Conservation (phyloP, 2,888 invertebrate genomes). For the Eretmocerus hayati region DNA sequence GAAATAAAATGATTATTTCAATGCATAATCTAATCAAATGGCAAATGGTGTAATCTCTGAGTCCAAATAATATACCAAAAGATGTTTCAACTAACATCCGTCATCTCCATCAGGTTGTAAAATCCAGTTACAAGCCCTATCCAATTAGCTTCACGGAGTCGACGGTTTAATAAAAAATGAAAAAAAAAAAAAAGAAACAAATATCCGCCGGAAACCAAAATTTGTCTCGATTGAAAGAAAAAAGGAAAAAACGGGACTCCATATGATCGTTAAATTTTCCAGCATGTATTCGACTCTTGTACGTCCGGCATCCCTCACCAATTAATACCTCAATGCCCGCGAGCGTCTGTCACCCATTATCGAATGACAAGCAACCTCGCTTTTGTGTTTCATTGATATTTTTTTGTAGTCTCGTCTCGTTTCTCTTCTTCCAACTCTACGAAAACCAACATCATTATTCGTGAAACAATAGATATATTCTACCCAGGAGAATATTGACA, state of each 20-base stretch:
- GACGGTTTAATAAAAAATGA: too few species aligned
- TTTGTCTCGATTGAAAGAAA: neutral
- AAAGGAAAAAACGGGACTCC: slow-evolving; percentile 5
- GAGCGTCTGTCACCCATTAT: slow-evolving; percentile 41
- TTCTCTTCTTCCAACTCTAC: too few species aligned
- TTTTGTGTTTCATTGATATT: slow-evolving; percentile 48
- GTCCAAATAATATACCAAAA: too few species aligned
- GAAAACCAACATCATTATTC: too few species aligned
- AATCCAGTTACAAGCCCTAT: slow-evolving; percentile 4
- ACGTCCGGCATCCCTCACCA: slow-evolving; percentile 8
- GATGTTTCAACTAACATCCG: neutral
- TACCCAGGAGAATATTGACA: too few species aligned
- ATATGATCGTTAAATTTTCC: slow-evolving; percentile 17
- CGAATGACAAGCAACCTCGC: slow-evolving; percentile 45
- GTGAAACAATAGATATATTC: too few species aligned
- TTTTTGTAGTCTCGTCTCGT: too few species aligned
- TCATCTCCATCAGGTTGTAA: neutral
- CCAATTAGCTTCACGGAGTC: slow-evolving; percentile 18
- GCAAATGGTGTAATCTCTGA: too few species aligned
- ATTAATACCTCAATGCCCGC: slow-evolving; percentile 37
- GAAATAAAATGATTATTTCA: too few species aligned
- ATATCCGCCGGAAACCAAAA: slow-evolving; percentile 5
- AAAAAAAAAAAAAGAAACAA: slow-evolving; percentile 4
- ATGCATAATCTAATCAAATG: too few species aligned
- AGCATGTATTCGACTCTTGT: slow-evolving; percentile 15